These are phyloP conservation scores for Andrena bucephala DNA, from an alignment of 2,888 invertebrate species.

Conservation along the genomic window DNA sequence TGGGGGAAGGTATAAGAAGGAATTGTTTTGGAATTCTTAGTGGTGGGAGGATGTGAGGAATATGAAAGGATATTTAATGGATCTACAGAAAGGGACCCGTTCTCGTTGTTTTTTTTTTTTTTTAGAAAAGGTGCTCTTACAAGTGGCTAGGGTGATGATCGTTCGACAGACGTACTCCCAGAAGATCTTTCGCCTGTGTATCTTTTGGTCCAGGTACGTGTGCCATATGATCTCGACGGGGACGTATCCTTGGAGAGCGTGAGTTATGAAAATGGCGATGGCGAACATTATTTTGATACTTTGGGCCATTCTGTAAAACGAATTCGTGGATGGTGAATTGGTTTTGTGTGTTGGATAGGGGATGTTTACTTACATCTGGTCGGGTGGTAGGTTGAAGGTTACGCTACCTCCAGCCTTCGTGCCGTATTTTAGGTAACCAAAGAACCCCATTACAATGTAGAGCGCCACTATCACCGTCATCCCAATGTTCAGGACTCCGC, in stretches of 20 bases:
- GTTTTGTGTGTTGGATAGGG: background rate
- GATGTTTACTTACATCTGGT: conserved; percentile 85
- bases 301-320: conserved; percentile 87
- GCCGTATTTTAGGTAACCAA: conserved; percentile 94
- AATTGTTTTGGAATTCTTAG: too few species aligned
- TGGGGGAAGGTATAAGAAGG: too few species aligned
- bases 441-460: conserved; percentile 92
- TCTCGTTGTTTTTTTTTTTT: too few species aligned
- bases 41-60: too few species aligned
- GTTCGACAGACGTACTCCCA: conserved; percentile 87
- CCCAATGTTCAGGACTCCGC: conserved; percentile 93
- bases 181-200: conserved; percentile 81
- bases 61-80: too few species aligned
- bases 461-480: conserved; percentile 92
- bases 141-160: conserved; percentile 87
- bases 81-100: too few species aligned
- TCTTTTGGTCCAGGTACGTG: conserved; percentile 77
- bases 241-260: conserved; percentile 95
- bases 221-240: conserved; percentile 93
- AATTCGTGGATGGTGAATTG: background rate
- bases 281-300: conserved; percentile 88
- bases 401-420: conserved; percentile 90
- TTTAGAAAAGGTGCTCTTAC: conserved; percentile 85
- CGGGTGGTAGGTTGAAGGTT: conserved; percentile 91
- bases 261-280: conserved; percentile 92